phyloP scores from a whole-genome alignment of 64 coral and sea anemone species.

The Montipora sp. region DNA sequence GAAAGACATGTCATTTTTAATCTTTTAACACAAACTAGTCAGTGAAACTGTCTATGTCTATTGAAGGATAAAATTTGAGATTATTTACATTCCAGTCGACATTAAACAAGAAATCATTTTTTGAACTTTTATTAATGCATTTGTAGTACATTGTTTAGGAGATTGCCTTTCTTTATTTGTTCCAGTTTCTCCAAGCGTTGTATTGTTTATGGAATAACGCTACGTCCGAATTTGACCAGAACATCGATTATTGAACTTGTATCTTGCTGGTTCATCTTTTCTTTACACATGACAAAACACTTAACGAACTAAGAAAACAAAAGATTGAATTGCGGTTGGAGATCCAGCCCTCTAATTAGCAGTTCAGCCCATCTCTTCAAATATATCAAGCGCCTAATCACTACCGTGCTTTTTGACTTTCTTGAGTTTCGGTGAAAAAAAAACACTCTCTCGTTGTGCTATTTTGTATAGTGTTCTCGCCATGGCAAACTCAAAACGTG shows the following conservation, averaged over 20 bases:
- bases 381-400: constrained; percentile 27
- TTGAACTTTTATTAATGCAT: neutral
- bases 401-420: neutral
- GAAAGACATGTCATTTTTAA: constrained; percentile 7
- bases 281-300: constrained; percentile 40
- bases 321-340: constrained; percentile 42
- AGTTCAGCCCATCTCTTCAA: neutral
- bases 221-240: neutral
- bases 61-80: constrained; percentile 17
- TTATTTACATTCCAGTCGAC: constrained; percentile 24
- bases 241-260: constrained; percentile 21
- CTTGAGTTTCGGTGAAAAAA: neutral
- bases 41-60: neutral
- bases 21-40: constrained; percentile 5
- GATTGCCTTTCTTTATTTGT: neutral
- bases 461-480: neutral
- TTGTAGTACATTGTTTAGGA: neutral
- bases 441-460: neutral
- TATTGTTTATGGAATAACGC: neutral
- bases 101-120: constrained; percentile 30
- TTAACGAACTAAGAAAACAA: constrained; percentile 53
- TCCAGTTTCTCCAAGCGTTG: neutral
- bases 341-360: constrained; percentile 44
- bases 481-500: neutral
- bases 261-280: constrained; percentile 2